Evolutionary conservation across 2,888 invertebrate species (phyloP), one percentile per base, ranked within the genome.

Genomic region (Merodon equestris): DNA sequence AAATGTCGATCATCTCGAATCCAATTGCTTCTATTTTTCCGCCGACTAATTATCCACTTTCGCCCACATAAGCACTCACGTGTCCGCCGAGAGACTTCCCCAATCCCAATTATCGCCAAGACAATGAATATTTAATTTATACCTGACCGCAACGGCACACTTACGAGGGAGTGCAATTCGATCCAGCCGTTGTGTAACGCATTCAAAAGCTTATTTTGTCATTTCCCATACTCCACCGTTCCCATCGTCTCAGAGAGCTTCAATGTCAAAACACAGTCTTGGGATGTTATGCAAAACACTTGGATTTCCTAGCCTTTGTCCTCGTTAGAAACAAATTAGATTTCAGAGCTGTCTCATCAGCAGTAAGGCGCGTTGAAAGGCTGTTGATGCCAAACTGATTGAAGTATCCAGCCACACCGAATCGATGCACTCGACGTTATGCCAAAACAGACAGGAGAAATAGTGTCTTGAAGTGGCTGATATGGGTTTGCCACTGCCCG

Each of bases 291-390:
- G 27, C 2, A 27, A 27, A 27, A n/a, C 44, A 18, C 57, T 57
- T 67, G 50, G 18, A 57, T 42, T 48, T 63, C 51, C 45, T 50
- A 50, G 12, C 60, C 48, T 61, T 61, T 77, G 76, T 60, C 76
- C 66, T 72, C 57, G 76, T 76, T 77, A 72, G 66, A 77, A 67
- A 12, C 66, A 61, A 72, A 77, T 72, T 61, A 77, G 57, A 19
- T 51, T 47, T 15, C 50, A 10, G n/a, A 27, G 27, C 3, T 13
- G 10, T 15, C 50, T 47, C 27, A 27, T 45, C 53, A 10, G 12
- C 15, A 14, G 44, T 5, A 60, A 54, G 44, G 54, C 44, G 60
- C 50, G 53, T 48, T 47, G 27, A 45, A 66, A 66, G 60, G 48
- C 57, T 38, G 61, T 68, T 57, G 63, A 75, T 75, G 74, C 57